These are phyloP conservation scores for Globodera ellingtonae DNA, from an alignment of 1,140 invertebrate species.

Conservation along the genomic window DNA sequence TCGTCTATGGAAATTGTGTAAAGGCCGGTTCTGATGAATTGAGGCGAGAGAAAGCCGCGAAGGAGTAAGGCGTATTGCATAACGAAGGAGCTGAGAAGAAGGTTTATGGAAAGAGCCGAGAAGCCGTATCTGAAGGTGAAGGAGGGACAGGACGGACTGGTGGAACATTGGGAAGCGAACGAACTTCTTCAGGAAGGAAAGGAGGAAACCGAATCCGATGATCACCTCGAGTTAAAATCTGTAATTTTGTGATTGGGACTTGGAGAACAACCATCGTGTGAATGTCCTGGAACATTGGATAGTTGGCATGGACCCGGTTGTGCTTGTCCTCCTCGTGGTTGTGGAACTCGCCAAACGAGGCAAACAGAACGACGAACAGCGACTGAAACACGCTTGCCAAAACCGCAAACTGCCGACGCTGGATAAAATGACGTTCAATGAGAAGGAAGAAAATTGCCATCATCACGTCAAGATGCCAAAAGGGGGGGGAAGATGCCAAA, in stretches of 20 bases:
- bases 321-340: constrained; percentile 36
- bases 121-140: constrained; percentile 76
- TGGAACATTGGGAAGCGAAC: not conserved
- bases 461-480: not conserved
- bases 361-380: constrained; percentile 52
- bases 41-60: constrained; percentile 57
- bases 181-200: constrained; percentile 52
- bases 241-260: not conserved
- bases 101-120: constrained; percentile 83
- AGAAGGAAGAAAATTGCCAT: not conserved
- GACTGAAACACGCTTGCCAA: constrained; percentile 54
- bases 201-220: constrained; percentile 53
- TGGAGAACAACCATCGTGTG: constrained; percentile 56
- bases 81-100: constrained; percentile 72
- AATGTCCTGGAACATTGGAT: constrained; percentile 62
- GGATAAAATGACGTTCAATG: constrained; percentile 12
- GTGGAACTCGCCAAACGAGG: constrained; percentile 50
- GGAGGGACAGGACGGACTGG: not conserved
- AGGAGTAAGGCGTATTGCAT: constrained; percentile 55
- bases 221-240: constrained; percentile 19
- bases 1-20: constrained; percentile 65
- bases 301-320: constrained; percentile 31
- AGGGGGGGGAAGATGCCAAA: not conserved
- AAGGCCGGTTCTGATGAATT: constrained; percentile 54
- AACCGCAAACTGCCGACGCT: constrained; percentile 52